phyloP scores from a whole-genome alignment of 2,888 invertebrate genomes.

The Polylopha cassiicola region DNA sequence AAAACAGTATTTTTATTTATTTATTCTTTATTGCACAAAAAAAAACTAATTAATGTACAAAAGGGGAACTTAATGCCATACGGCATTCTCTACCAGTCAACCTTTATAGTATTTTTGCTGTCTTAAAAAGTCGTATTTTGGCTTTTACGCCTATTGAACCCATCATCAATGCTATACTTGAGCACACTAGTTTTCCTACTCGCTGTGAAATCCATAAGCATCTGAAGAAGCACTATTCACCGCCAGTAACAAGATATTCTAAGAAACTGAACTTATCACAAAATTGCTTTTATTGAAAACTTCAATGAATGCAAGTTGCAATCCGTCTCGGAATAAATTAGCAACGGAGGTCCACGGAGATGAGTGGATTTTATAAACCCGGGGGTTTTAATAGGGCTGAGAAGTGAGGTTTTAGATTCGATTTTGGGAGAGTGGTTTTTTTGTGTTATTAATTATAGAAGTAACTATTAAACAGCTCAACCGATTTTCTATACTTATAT shows the following conservation, averaged over 20 bases:
- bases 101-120: no score
- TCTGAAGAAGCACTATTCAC: conserved; percentile 35
- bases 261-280: conserved; percentile 32
- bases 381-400: no score
- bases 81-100: neutral
- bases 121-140: no score
- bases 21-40: no score
- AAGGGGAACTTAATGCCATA: no score
- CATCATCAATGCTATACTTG: neutral
- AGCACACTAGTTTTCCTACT: conserved; percentile 10
- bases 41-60: no score
- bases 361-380: conserved; percentile 10
- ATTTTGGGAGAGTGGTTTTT: neutral
- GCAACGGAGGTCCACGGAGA: conserved; percentile 11
- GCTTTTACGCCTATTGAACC: no score
- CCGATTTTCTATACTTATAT: no score
- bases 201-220: conserved; percentile 20
- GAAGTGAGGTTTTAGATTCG: neutral
- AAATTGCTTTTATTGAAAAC: conserved; percentile 13
- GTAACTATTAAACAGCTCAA: no score
- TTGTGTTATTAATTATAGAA: no score
- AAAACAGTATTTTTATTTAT: no score
- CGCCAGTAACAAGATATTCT: conserved; percentile 34
- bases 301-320: conserved; percentile 18
- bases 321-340: conserved; percentile 15